Base-by-base conservation (phyloP, 2,888 invertebrate species). In the Dilophus febrilis region DNA sequence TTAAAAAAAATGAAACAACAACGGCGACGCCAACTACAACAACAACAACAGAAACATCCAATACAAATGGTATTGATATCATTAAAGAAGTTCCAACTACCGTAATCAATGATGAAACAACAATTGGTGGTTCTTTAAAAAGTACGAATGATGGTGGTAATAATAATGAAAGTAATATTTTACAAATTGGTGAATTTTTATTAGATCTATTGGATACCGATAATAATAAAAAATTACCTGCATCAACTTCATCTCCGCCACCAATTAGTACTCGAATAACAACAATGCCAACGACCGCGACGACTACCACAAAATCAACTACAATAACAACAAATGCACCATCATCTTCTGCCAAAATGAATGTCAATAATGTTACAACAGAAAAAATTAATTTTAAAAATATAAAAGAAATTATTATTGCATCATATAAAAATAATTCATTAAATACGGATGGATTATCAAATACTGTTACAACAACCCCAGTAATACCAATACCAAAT, bases 321-420 rank as follows among this genome's bases (percentile, higher is more conserved):
- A 5, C 22, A 3, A 19, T 13, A 11, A 8, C 31, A 13, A 10
- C 17, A 8, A 4, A n/a, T 10, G 31, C 22, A 31, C 7, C 31
- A 6, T n/a, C n/a, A n/a, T 19, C 4, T 12, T 8, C 11, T 27
- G 7, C 27, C n/a, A n/a, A n/a, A n/a, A 22, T 8, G 8, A 22
- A 22, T 8, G 8, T 8, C 8, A 22, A 22, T 22, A 22, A 22
- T 22, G 8, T 6, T 22, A 22, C 4, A 8, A 8, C 4, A 4
- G 22, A 22, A 6, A 58, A 54, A 41, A 58, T 61, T 0, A 59
- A 52, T 42, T 61, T 62, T 35, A 43, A 59, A 46, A 61, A 61
- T 44, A 53, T 62, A 2, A 64, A 61, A 29, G 61, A 66, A 45
- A 49, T 61, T 2, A 48, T 49, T 3, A 38, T 47, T 42, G 48